Evolutionary conservation across 2,888 invertebrate species (phyloP), one percentile per base, ranked within the genome.

Genomic region (Dilophus febrilis): DNA sequence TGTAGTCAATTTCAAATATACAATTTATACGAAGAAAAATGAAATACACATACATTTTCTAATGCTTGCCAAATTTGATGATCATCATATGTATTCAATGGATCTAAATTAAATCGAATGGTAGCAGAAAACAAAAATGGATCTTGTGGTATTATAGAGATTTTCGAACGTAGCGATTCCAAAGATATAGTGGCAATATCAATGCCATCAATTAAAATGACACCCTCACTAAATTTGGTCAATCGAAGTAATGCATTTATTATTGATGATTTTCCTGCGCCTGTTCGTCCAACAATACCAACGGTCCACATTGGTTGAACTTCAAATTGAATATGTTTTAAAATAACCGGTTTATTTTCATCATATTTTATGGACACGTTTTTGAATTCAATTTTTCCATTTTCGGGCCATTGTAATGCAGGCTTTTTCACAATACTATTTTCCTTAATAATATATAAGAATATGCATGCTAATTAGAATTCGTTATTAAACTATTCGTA

Each of bases 131-230:
- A 85, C 30, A 86, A 59, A 28, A 83, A 73, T 1, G 85, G 84
- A 49, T 84, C 83, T 66, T 87, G 87, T 0, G 88, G 87, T 50
- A 88, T 87, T 45, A 88, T 86, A 1, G 86, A 76, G 39, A 88
- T 77, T 51, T 74, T 77, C 35, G 68, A 69, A 38, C 87, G 64
- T 13, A 88, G 63, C 47, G 78, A 76, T 57, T 74, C 66, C 6
- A 85, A 65, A 10, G 78, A 78, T 22, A 86, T 68, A n/a, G 62
- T 59, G 33, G 65, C 67, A 0, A 70, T 74, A 37, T 76, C 68
- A 1, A 83, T 54, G 8, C 68, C 72, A 52, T 87, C 87, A 38
- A 88, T 78, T 40, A 61, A 53, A 17, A 88, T 70, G 10, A 62
- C 55, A 1, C 86, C 87, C 29, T 74, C 73, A 12, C 78, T 70